Evolutionary conservation across 2,113 vertebrate species (phyloP), one percentile per base, ranked within the genome.

Genomic region (Crotophaga sulcirostris): DNA sequence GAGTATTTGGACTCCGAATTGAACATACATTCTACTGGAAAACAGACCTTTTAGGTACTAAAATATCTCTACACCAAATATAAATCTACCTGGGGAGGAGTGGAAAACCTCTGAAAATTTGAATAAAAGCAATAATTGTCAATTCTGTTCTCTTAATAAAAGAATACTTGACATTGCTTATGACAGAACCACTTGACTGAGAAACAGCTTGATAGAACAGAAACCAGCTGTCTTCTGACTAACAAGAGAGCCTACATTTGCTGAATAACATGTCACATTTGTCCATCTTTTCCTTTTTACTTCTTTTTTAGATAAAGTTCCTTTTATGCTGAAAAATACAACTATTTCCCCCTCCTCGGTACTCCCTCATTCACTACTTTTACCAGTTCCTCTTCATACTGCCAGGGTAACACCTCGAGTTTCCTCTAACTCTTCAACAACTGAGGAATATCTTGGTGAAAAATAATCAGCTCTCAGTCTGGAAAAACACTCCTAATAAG

Each of bases 111-210:
- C 84, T 82, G 34, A 91, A 90, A 89, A 69, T 38, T 76, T 67
- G 63, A 76, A 20, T 8, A 56, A 56, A 91, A 82, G 72, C 64
- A 90, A 92, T 79, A 49, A 56, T 78, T 56, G 55, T 18, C 70
- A 87, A 56, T 79, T 96, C 51, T 92, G 72, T 90, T 95, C 73
- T 84, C 84, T 89, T 89, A 66, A 40, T 62, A 93, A 91, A 92
- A 19, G 45, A 95, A 69, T 62, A 84, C n/a, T 96, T 95, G 77
- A 78, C 70, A 87, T 49, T 84, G 31, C 62, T 83, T 86, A 55
- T 72, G 63, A 78, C 47, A 94, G 89, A 95, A 52, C 34, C 51
- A 89, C 31, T 69, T 87, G 60, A 82, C 47, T 87, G 49, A 85
- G 69, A 95, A 94, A 74, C 12, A 70, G 45, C 66, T 56, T 58